A percentile compares a stretch with the other conserved stretches of the same genome.
These are phyloP conservation scores for Odontamblyopus rebecca DNA, from an alignment of 2,797 vertebrate genomes.

Conservation along the genomic window DNA sequence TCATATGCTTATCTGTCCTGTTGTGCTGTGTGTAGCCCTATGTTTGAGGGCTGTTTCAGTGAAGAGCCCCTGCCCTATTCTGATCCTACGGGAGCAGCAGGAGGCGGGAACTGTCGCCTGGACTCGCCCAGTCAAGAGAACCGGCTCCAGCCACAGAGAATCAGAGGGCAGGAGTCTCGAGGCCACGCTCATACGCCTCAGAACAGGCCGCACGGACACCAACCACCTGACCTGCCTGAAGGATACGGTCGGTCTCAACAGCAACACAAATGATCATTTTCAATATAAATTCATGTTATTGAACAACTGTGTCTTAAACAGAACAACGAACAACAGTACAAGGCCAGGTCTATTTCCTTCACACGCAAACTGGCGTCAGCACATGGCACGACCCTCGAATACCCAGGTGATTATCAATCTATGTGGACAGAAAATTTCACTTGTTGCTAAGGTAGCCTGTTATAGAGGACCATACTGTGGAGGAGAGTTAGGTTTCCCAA, in stretches of 20 bases:
- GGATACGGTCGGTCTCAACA: slow-evolving; percentile 61
- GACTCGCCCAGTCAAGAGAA: slow-evolving; percentile 92
- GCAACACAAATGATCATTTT: not conserved
- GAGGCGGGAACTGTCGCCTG: slow-evolving; percentile 87
- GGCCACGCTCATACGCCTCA: slow-evolving; percentile 89
- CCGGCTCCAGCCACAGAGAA: slow-evolving; percentile 87
- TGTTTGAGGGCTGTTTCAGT: slow-evolving; percentile 94
- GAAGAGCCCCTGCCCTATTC: slow-evolving; percentile 94
- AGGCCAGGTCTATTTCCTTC: slow-evolving; percentile 96
- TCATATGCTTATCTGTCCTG: not conserved
- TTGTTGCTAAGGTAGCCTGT: slow-evolving; percentile 10
- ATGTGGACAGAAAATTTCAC: not conserved
- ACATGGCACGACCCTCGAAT: slow-evolving; percentile 97
- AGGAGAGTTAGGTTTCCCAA: not conserved
- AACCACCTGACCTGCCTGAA: slow-evolving; percentile 94
- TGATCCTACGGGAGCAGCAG: slow-evolving; percentile 89
- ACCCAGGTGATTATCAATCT: slow-evolving; percentile 80
- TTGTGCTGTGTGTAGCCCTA: slow-evolving; percentile 66
- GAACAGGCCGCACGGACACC: slow-evolving; percentile 92
- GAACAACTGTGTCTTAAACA: slow-evolving; percentile 51
- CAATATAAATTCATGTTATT: not conserved
- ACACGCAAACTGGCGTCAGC: slow-evolving; percentile 97
- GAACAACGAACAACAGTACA: slow-evolving; percentile 96
- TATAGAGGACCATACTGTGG: not conserved
- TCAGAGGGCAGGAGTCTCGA: slow-evolving; percentile 86